phyloP scores from a whole-genome alignment of 1,140 invertebrate genomes.

The Vollenhovia emeryi region DNA sequence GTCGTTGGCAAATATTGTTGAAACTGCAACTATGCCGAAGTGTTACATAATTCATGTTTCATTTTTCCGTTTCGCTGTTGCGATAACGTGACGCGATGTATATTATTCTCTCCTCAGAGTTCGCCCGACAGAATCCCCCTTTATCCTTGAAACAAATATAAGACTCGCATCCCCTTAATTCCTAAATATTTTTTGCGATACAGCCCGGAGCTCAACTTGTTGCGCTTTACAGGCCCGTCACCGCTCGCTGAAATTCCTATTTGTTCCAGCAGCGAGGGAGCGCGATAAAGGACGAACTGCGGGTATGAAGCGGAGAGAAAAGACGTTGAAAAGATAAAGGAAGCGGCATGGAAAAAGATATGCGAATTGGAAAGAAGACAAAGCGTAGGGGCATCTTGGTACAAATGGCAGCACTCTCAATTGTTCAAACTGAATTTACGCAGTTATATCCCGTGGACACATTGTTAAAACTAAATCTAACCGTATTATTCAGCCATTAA shows the following conservation, averaged over 20 bases:
- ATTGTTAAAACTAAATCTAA: not conserved
- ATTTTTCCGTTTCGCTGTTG: not conserved
- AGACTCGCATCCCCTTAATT: constrained; percentile 63
- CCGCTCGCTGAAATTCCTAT: constrained; percentile 74
- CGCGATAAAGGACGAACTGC: constrained; percentile 47
- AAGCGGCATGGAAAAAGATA: constrained; percentile 23
- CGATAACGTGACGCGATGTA: not conserved
- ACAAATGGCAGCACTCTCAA: constrained; percentile 71
- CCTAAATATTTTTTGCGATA: constrained; percentile 70
- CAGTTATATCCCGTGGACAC: not conserved
- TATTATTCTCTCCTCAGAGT: constrained; percentile 23
- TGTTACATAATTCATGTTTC: constrained; percentile 13
- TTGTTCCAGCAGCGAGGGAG: constrained; percentile 64
- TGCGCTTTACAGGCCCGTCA: constrained; percentile 73
- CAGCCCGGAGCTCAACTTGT: constrained; percentile 71
- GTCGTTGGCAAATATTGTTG: not conserved
- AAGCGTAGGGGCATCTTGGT: constrained; percentile 68
- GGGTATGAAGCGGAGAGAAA: constrained; percentile 36
- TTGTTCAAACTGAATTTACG: constrained; percentile 68
- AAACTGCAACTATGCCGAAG: not conserved
- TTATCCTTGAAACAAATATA: constrained; percentile 28
- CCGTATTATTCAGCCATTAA: not conserved
- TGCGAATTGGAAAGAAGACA: constrained; percentile 59
- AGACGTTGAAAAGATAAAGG: not conserved
- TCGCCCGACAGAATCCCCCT: not conserved